Percentiles rank a stretch among this genome's conserved stretches.
These are phyloP conservation scores for Yasuhikotakia modesta DNA, from an alignment of 2,797 vertebrate species.

Conservation along the genomic window DNA sequence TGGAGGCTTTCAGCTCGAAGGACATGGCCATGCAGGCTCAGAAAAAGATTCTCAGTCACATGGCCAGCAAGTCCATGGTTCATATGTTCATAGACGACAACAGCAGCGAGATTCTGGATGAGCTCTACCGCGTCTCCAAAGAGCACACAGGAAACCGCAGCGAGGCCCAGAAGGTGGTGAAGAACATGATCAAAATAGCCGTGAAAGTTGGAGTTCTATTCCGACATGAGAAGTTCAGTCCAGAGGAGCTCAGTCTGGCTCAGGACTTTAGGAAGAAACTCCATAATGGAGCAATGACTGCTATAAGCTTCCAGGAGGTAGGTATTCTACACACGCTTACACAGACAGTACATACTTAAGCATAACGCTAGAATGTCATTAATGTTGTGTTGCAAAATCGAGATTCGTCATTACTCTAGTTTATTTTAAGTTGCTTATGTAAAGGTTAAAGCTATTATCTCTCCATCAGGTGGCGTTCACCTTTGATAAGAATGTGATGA, in stretches of 20 bases:
- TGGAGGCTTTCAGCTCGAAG: constrained; percentile 79
- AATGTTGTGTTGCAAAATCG: too few relatives aligned
- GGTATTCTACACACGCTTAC: not conserved
- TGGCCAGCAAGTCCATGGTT: constrained; percentile 75
- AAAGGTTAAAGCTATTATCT: not conserved
- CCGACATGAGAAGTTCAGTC: constrained; percentile 71
- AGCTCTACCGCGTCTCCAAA: constrained; percentile 80
- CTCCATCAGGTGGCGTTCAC: constrained; percentile 83
- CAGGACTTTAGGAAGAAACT: constrained; percentile 75
- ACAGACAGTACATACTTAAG: too few relatives aligned
- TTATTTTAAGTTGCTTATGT: not conserved
- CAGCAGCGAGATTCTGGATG: constrained; percentile 76
- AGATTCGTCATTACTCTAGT: too few relatives aligned
- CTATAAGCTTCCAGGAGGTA: constrained; percentile 77
- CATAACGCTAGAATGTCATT: too few relatives aligned
- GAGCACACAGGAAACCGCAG: constrained; percentile 70
- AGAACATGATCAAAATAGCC: constrained; percentile 78
- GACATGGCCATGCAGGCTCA: constrained; percentile 77
- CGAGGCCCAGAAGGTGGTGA: constrained; percentile 76
- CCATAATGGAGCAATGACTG: constrained; percentile 76
- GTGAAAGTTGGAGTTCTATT: constrained; percentile 78
- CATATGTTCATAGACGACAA: constrained; percentile 80
- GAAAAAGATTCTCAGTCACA: constrained; percentile 78
- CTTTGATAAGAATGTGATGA: constrained; percentile 83
- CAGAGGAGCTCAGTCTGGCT: constrained; percentile 68